Evolutionary conservation across 2,797 vertebrate species (phyloP).

Genomic region (Capromys pilorides): DNA sequence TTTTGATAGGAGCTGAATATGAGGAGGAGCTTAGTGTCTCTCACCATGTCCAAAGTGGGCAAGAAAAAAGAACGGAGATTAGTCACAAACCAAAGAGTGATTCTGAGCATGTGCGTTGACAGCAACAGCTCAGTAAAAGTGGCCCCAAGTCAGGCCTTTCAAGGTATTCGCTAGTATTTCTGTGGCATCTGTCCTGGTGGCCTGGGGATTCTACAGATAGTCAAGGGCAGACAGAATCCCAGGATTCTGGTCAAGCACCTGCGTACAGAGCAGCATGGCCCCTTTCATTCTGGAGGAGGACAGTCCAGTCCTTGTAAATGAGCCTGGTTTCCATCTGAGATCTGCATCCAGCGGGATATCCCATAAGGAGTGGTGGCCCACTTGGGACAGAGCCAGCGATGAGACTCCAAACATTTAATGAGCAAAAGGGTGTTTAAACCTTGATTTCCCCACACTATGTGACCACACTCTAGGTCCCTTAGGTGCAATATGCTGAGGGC

Average conservation of each 20-base stretch:
- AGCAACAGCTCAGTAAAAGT: not conserved
- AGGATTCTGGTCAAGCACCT: not conserved
- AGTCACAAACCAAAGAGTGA: not conserved
- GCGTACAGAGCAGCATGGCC: not conserved
- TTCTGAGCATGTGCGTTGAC: rapidly evolving
- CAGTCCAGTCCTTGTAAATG: rapidly evolving
- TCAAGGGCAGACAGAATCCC: not conserved
- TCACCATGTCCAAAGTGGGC: not conserved
- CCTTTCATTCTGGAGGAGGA: rapidly evolving
- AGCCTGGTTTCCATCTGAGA: not conserved
- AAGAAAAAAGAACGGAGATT: not conserved
- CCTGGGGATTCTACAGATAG: not conserved
- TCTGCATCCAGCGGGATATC: not conserved
- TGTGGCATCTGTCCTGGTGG: no score
- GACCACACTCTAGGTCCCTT: not conserved
- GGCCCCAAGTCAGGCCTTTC: rapidly evolving
- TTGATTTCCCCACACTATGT: not conserved
- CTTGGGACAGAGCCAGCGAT: not conserved
- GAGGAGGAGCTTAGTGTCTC: not conserved
- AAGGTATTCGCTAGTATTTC: not conserved
- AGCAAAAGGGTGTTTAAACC: not conserved
- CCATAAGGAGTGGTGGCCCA: not conserved
- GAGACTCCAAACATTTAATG: not conserved
- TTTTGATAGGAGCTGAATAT: not conserved
- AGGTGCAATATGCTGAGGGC: not conserved